A percentile compares a stretch with the other conserved stretches of the same genome.
These are phyloP conservation scores for Philopedon plagiatum DNA, from an alignment of 2,888 invertebrate species.

Conservation along the genomic window DNA sequence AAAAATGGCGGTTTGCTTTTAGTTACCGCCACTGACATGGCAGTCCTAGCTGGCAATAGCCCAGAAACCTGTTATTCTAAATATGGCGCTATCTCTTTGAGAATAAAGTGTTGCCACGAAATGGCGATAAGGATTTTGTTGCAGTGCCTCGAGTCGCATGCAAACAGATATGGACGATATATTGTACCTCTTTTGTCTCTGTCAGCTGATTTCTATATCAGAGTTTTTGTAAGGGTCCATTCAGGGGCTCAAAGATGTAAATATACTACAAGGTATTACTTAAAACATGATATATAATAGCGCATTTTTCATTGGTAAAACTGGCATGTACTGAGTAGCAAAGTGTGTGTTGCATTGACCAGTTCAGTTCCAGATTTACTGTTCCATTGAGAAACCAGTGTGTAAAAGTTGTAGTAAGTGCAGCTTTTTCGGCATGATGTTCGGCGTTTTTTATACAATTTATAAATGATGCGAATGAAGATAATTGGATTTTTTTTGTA, in stretches of 20 bases:
- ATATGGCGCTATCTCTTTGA: constrained; percentile 92
- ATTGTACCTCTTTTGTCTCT: constrained; percentile 92
- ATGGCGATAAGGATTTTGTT: constrained; percentile 95
- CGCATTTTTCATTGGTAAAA: no score
- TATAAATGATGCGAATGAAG: no score
- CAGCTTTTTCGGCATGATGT: no score
- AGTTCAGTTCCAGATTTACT: no score
- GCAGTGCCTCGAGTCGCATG: constrained; percentile 91
- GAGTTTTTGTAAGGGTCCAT: constrained; percentile 91
- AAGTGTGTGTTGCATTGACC: no score
- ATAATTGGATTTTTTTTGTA: no score
- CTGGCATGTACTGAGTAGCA: no score
- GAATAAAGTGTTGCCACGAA: constrained; percentile 93
- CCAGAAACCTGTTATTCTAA: constrained; percentile 94
- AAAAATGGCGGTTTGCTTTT: constrained; percentile 89
- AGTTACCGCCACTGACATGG: constrained; percentile 98
- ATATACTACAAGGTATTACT: constrained; percentile 77
- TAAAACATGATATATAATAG: no score
- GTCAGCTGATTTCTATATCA: constrained; percentile 96
- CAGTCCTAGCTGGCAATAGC: constrained; percentile 93
- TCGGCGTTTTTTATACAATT: no score
- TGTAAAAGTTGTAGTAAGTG: no score
- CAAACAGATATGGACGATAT: constrained; percentile 93
- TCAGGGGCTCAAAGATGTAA: constrained; percentile 89
- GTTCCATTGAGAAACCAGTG: no score